These are phyloP conservation scores for Drosophila pullipes DNA, from an alignment of 2,888 invertebrate species.

Conservation along the genomic window DNA sequence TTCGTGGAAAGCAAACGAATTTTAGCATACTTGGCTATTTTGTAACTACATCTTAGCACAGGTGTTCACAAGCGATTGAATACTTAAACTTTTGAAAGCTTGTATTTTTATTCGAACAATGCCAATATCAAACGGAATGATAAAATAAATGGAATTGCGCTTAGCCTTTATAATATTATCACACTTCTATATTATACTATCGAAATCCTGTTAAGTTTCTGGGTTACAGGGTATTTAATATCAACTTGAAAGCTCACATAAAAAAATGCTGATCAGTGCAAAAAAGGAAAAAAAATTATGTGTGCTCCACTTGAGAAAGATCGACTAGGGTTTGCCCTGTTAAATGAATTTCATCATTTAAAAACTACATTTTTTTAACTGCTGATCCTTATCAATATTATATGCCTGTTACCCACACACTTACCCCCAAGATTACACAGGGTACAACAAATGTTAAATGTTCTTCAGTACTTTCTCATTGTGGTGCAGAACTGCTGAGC, in stretches of 20 bases:
- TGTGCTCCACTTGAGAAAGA: neutral
- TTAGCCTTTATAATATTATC: neutral
- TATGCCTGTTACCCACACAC: neutral
- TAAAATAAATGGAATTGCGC: neutral
- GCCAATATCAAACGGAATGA: neutral
- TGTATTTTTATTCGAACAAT: neutral
- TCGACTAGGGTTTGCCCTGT: neutral
- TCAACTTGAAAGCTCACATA: neutral
- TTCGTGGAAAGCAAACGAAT: neutral
- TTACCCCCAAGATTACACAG: neutral
- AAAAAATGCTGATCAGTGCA: neutral
- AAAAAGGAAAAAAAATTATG: neutral
- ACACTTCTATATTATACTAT: neutral
- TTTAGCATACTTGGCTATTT: neutral
- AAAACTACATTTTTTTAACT: neutral
- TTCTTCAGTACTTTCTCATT: neutral
- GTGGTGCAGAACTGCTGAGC: constrained; percentile 14
- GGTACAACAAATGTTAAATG: neutral
- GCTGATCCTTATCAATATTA: neutral
- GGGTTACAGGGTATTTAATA: neutral
- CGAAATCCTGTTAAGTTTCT: neutral
- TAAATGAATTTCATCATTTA: neutral
- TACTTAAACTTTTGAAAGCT: neutral
- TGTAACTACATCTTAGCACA: neutral
- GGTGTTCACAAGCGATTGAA: neutral